Evolutionary conservation across 2,797 vertebrate species (phyloP).

Genomic region (Rhinichthys osculus): DNA sequence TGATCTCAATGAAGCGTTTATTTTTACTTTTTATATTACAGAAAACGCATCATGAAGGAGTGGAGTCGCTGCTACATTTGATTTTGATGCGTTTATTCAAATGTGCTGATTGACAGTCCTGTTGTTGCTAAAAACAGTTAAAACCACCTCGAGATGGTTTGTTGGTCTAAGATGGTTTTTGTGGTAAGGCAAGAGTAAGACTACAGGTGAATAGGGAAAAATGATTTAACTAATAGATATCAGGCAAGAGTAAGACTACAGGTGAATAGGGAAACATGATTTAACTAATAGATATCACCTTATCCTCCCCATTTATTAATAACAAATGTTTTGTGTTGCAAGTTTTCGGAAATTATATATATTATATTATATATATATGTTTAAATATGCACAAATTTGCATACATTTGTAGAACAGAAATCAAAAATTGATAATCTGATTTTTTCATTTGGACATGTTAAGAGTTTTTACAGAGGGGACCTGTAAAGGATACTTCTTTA

Average conservation of each 20-base stretch:
- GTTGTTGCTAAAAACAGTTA: neutral
- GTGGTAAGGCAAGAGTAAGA: neutral
- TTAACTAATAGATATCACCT: neutral
- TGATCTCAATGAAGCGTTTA: neutral
- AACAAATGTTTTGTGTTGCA: neutral
- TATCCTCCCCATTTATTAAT: neutral
- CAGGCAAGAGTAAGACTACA: too few species aligned
- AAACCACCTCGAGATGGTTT: neutral
- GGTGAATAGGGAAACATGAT: neutral
- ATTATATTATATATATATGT: too few species aligned
- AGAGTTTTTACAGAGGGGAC: neutral
- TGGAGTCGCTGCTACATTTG: neutral
- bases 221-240: neutral
- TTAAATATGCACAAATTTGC: neutral
- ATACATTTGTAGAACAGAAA: neutral
- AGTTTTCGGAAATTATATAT: neutral
- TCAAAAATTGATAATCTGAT: neutral
- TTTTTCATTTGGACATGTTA: neutral
- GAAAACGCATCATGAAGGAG: neutral
- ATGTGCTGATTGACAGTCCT: neutral
- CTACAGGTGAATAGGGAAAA: neutral
- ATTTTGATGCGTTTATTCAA: neutral
- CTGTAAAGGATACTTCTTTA: neutral
- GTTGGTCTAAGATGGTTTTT: neutral
- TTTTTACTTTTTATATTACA: constrained; percentile 1